Evolutionary conservation across 2,113 vertebrate genomes (phyloP).

Genomic region (Budorcas taxicolor): DNA sequence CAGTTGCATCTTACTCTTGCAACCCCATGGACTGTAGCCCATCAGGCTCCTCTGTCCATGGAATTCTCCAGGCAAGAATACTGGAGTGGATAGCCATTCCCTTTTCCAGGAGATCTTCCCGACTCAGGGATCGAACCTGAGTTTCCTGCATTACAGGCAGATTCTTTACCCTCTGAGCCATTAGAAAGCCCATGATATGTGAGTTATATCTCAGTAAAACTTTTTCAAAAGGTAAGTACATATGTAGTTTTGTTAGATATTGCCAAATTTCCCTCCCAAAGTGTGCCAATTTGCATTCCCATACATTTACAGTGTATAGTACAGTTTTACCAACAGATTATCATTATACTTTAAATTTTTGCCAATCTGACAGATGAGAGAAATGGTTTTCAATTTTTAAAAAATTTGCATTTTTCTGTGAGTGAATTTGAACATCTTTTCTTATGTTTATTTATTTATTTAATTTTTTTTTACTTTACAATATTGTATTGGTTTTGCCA

Average conservation of each 20-base stretch:
- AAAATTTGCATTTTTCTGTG: neutral
- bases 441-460: too few relatives aligned
- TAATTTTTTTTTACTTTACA: too few relatives aligned
- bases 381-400: neutral
- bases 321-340: neutral
- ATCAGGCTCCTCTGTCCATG: neutral
- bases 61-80: neutral
- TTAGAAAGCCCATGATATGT: neutral
- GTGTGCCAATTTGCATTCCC: neutral
- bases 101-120: neutral
- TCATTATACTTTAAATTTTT: neutral
- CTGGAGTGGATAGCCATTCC: neutral
- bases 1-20: neutral
- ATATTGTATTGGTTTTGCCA: too few relatives aligned
- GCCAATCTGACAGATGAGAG: neutral
- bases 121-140: neutral
- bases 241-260: neutral
- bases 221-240: neutral
- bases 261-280: neutral
- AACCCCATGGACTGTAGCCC: neutral
- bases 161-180: neutral
- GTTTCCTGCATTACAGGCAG: neutral
- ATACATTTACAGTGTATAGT: neutral
- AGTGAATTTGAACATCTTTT: neutral
- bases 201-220: neutral